Base-by-base conservation (phyloP, 2,888 invertebrate species). In the Octodonta nipae region DNA sequence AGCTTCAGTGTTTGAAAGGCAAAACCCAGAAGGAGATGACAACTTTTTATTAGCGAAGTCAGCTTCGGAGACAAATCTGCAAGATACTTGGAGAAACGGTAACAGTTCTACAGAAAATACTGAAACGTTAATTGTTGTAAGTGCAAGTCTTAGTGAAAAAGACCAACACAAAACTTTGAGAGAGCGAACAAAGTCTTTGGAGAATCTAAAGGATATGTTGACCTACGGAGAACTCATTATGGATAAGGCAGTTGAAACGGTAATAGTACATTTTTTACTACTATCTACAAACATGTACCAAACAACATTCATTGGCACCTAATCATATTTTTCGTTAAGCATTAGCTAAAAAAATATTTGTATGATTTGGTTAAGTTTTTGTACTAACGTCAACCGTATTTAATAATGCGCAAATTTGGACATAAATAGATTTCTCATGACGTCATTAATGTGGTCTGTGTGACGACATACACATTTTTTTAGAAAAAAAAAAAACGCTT, bases 201-300 rank as follows among this genome's bases (percentile, higher is more conserved):
- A 59, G 38, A 47, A 52, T 42, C 42, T 59, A 31, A 49, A 53
- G 42, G 48, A 50, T 36, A 62, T 61, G 61, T 57, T 60, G 15
- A 59, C 58, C 30, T 61, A 58, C 42, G 60, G 61, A 25, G 60
- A 61, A 40, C 47, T 62, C 26, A 55, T 60, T 36, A 37, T 59
- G 39, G 60, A 60, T 37, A 38, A 51, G 8, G 25, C 47, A 7
- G 29, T 40, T 27, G 36, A 43, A 13, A 46, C 45, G 54, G 54
- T 53, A 52, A 38, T 30, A n/a, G n/a, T 20, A 30, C 14, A 28
- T 33, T 31, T 35, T 24, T 35, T 31, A n/a, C n/a, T n/a, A n/a
- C n/a, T n/a, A n/a, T n/a, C n/a, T n/a, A n/a, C n/a, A n/a, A n/a
- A n/a, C n/a, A n/a, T n/a, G n/a, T n/a, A n/a, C n/a, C n/a, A n/a